Evolutionary conservation across 2,113 vertebrate species (phyloP).

Genomic region (Carassius auratus): DNA sequence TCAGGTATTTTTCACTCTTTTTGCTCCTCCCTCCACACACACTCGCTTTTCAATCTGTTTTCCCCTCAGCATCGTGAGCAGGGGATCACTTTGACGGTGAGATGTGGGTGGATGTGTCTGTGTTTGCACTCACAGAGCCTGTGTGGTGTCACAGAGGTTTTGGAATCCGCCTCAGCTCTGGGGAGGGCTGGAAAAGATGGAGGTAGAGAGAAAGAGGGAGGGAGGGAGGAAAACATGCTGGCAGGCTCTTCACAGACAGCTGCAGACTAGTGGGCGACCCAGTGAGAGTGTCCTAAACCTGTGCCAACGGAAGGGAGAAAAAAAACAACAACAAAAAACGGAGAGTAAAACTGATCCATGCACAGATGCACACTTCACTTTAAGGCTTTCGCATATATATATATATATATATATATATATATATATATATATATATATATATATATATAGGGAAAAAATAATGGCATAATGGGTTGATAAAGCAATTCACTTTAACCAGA

Average conservation of each 20-base stretch:
- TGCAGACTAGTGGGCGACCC: slow-evolving; percentile 76
- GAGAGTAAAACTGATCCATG: slow-evolving; percentile 46
- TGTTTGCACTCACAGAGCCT: slow-evolving; percentile 71
- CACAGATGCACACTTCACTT: slow-evolving; percentile 25
- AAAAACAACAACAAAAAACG: not conserved
- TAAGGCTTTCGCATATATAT: not conserved
- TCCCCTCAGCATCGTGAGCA: slow-evolving; percentile 69
- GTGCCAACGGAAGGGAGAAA: slow-evolving; percentile 44
- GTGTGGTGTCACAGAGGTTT: slow-evolving; percentile 61
- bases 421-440: no score
- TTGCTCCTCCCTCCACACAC: slow-evolving; percentile 59
- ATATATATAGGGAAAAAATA: no score
- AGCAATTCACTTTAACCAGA: not conserved
- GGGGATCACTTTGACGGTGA: slow-evolving; percentile 70
- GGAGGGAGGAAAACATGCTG: slow-evolving; percentile 62
- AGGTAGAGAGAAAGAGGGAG: slow-evolving; percentile 1
- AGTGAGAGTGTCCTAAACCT: slow-evolving; percentile 55
- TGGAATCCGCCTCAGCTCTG: slow-evolving; percentile 51
- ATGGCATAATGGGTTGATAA: not conserved
- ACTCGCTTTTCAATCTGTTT: slow-evolving; percentile 68
- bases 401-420: no score
- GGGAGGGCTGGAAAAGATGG: slow-evolving; percentile 37
- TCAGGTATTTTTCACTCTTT: slow-evolving; percentile 62
- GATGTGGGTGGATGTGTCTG: slow-evolving; percentile 75
- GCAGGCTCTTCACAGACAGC: slow-evolving; percentile 70